Evolutionary conservation across 2,113 vertebrate species (phyloP).

Genomic region (Amphiprion percula): DNA sequence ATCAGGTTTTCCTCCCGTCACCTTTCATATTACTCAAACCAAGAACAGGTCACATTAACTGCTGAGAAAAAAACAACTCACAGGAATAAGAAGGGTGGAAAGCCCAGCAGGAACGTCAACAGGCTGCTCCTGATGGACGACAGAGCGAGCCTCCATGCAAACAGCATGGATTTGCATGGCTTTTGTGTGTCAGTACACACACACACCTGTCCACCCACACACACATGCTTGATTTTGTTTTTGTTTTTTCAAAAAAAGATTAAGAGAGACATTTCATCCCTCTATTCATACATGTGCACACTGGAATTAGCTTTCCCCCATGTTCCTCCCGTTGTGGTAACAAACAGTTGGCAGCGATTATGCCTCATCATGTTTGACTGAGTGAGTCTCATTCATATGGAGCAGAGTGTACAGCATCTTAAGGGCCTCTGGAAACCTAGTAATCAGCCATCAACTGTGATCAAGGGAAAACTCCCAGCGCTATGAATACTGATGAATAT

Average conservation of each 20-base stretch:
- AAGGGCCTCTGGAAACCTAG: slow-evolving; percentile 17
- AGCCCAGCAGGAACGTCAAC: slow-evolving; percentile 11
- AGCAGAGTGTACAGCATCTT: slow-evolving; percentile 10
- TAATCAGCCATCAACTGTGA: slow-evolving; percentile 39
- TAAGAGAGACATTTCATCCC: slow-evolving; percentile 20
- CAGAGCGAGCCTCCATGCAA: background rate
- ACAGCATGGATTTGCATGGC: slow-evolving; percentile 40
- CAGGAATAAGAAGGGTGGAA: background rate
- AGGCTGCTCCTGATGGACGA: slow-evolving; percentile 17
- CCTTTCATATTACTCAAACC: slow-evolving; percentile 55
- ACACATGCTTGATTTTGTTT: background rate
- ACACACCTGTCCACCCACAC: slow-evolving; percentile 20
- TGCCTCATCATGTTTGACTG: slow-evolving; percentile 37
- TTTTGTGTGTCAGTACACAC: background rate
- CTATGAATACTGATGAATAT: background rate
- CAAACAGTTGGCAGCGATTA: slow-evolving; percentile 39
- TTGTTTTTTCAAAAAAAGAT: slow-evolving; percentile 3
- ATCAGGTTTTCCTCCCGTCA: background rate
- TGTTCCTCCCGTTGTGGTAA: slow-evolving; percentile 13
- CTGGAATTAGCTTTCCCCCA: slow-evolving; percentile 14
- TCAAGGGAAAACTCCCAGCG: background rate
- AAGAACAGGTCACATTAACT: slow-evolving; percentile 41
- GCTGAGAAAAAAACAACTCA: slow-evolving; percentile 4
- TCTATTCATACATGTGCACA: background rate
- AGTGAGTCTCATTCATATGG: slow-evolving; percentile 25